Base-by-base conservation (phyloP, 2,888 invertebrate genomes). In the Baronia brevicornis region DNA sequence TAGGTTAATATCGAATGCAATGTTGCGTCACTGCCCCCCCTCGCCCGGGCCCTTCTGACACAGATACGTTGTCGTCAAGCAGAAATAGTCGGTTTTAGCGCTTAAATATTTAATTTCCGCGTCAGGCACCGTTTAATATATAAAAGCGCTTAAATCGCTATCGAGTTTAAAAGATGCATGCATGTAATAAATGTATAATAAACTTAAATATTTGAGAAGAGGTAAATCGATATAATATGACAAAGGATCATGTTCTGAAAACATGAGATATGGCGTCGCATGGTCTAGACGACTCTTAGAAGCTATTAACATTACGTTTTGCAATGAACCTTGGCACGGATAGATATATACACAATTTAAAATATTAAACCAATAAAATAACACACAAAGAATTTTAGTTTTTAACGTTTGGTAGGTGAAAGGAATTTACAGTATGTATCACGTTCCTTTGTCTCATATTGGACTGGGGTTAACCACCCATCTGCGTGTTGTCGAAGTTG, bases 31-130 rank as follows among this genome's bases (percentile, higher is more conserved):
- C 44, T 41, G 41, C 52, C 50, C 60, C 62, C n/a, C n/a, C n/a
- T n/a, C n/a, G n/a, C n/a, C 66, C 64, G 54, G 54, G 57, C 74
- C 71, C 72, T 70, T 70, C 49, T 70, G 70, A 69, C 72, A 70
- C 56, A 73, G 59, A 57, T 68, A 53, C 41, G 42, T 48, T 62
- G 75, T 75, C 48, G 69, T 63, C 58, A 64, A 47, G 73, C 70
- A 65, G 66, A 64, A 68, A 62, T 59, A 57, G 58, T 39, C 29
- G 39, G 36, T 35, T 36, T 28, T 10, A 38, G 39, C 33, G 39
- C 35, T 42, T 24, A 25, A n/a, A n/a, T n/a, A 43, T 31, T 25
- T n/a, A 18, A 28, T 7, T 33, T 37, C 31, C 26, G 38, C 23
- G 28, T 35, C 32, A 33, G 33, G 26, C 8, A 23, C 22, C 29